These are phyloP conservation scores for Okamejei kenojei DNA, from an alignment of 2,797 vertebrate genomes.

Conservation along the genomic window DNA sequence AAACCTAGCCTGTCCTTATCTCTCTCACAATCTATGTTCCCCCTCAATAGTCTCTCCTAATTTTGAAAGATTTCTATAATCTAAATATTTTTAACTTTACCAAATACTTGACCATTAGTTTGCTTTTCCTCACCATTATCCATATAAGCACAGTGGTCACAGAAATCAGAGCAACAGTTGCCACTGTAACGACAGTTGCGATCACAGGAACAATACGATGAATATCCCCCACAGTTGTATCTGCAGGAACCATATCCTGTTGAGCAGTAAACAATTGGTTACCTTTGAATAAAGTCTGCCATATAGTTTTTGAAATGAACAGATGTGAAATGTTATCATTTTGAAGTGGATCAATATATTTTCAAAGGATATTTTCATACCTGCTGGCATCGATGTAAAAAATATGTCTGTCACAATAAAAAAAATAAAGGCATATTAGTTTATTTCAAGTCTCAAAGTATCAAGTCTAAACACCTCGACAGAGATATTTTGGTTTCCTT, in stretches of 20 bases:
- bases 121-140: slow-evolving; percentile 4
- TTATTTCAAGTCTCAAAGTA: too few species aligned
- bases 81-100: neutral
- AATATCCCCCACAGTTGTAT: slow-evolving; percentile 11
- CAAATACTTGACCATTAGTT: neutral
- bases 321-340: neutral
- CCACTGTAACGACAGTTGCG: neutral
- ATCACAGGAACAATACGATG: neutral
- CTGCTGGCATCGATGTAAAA: neutral
- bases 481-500: too few species aligned
- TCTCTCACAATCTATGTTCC: too few species aligned
- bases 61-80: too few species aligned
- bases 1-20: too few species aligned
- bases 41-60: too few species aligned
- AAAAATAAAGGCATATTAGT: too few species aligned
- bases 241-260: neutral
- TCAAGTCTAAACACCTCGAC: too few species aligned
- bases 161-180: slow-evolving; percentile 36
- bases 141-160: slow-evolving; percentile 12
- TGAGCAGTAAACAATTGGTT: neutral
- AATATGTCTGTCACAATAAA: too few species aligned
- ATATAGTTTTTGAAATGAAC: neutral
- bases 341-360: neutral
- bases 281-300: neutral
- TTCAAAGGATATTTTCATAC: neutral